Evolutionary conservation across 92 coral and sea anemone species (phyloP), one percentile per base, ranked within the genome.

Genomic region (Porites lobata): DNA sequence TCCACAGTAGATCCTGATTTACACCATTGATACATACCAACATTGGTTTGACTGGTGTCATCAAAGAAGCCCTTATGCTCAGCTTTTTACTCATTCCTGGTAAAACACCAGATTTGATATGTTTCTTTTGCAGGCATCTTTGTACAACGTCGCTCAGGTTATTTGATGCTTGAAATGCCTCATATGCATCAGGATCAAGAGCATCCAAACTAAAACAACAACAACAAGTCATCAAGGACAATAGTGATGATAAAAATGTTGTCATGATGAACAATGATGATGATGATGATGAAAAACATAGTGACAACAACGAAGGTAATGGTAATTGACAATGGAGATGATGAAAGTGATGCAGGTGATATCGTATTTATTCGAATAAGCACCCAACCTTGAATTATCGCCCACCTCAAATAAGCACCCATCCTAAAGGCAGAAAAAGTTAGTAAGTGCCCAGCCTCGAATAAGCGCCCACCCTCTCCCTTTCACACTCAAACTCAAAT

Each of bases 41-140:
- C 99, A 97, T 97, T 21, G 99, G 99, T 85, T 97, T 97, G 54
- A 97, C 96, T 10, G 99, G 99, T 12, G 99, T 97, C 99, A 97
- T 97, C 75, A 97, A 68, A 2, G 98, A 89, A 14, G 99, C 94
- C 50, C 93, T 92, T 50, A 95, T 95, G 76, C 99, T 97, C 67
- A 97, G 92, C 58, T 96, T 92, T 76, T 96, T 95, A 64, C 89
- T 89, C 98, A 97, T 90, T 20, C 96, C 93, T 52, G 96, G 96
- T 22, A 92, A 88, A 18, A 67, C 87, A 56, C 69, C 84, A 14
- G 70, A 81, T 38, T 86, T 80, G 58, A 68, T 66, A 32, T 47
- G 57, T 50, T 87, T 75, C 80, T 90, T 95, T 72, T 94, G 74
- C 83, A 87, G 57, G 63, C 97, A 97, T 75, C 99, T 91, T 59